Base-by-base conservation (phyloP, 1,140 invertebrate genomes). In the Dendrolimus kikuchii region DNA sequence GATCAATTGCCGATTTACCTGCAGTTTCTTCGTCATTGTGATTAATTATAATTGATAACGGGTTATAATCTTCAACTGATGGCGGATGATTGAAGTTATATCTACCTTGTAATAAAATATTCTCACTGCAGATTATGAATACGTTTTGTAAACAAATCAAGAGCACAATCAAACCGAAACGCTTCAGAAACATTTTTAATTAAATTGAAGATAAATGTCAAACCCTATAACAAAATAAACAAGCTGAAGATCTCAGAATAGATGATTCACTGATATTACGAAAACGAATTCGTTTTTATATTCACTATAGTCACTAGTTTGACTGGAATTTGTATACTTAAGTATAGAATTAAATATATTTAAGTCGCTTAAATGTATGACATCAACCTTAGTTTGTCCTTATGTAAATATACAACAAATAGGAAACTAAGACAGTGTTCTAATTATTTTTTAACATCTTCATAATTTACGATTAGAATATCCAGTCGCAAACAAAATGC, bases 251-350 rank as follows among this genome's bases (percentile, higher is more conserved):
- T 58, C 58, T 62, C 63, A 75, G 74, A 78, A 72, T 68, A 68
- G 69, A 76, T 74, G 74, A 77, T 52, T 75, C 70, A 74, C 66
- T 61, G 58, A 55, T 48, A 53, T 59, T 64, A 64, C 49, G 62
- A 50, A 67, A 51, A 51, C 55, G 59, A 51, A 62, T 64, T 65
- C 61, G 57, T 56, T 60, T 64, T 68, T 66, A 65, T 68, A 68
- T 66, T 71, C 60, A 58, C 68, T 64, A 62, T 72, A 72, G 73
- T 57, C 57, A 79, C 81, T 71, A 62, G 75, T 81, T 71, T 66
- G 75, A 79, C 78, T 58, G 74, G 77, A 77, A 68, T 71, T 51
- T 5, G 62, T 71, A 60, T 62, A 66, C 55, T 40, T 46, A 42
- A n/a, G 41, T 46, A 47, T 49, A 49, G 41, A 54, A 54, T 45